Evolutionary conservation across 2,888 invertebrate genomes (phyloP), one percentile per base, ranked within the genome.

Genomic region (Beris chalybata): DNA sequence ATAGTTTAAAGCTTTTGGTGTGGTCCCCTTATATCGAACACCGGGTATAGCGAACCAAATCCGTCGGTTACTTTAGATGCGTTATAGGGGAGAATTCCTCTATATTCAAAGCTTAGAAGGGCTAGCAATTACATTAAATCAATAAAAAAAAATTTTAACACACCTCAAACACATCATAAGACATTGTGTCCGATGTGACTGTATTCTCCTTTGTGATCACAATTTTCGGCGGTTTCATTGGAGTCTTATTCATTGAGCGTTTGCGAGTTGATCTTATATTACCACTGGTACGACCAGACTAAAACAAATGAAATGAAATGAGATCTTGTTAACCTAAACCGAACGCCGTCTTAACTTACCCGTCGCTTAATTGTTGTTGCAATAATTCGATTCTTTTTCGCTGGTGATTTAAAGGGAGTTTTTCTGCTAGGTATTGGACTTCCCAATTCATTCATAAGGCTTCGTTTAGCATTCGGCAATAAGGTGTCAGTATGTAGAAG

Each of bases 391-490:
- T 72, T 68, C 55, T 74, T 76, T 64, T 73, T 75, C 4, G 72
- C 32, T 0, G 76, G 74, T 1, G 77, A 73, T 52, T 74, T 78
- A 9, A 70, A 69, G 9, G 67, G 55, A 59, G 64, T 50, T 54
- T 67, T 67, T 38, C 13, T 38, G 31, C 29, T 44, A n/a, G 31
- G 45, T 11, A 69, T 70, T 1, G 78, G 73, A 13, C 76, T 74
- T 61, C 68, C 74, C 11, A 77, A 64, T 1, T 74, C 73, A 12
- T 68, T 69, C 54, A 78, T 69, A 4, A 80, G 71, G 54, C 74
- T 79, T 2, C 80, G 74, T 65, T 79, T 80, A 3, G 77, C 78
- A 4, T 71, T 64, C 0, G 76, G 75, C 0, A 71, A 67, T 4
- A 64, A 38, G 2, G 44, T 66, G 1, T 76, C 72, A 0, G 65